Percentiles rank a stretch among this genome's conserved stretches.
Evolutionary conservation across 2,797 vertebrate genomes (phyloP).

Genomic region (Myotis findleyi): DNA sequence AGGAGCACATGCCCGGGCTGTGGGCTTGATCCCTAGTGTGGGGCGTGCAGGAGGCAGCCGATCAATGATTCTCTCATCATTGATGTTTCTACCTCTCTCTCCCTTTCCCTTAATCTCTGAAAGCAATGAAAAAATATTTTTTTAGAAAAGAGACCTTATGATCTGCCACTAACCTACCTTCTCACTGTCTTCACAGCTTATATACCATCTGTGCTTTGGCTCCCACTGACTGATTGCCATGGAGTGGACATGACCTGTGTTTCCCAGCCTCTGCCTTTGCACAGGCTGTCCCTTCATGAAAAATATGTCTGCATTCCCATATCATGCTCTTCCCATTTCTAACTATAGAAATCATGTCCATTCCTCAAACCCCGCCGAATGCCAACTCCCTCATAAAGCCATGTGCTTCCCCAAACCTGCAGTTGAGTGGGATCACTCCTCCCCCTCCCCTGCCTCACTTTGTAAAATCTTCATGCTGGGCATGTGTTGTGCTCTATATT

Average conservation of each 20-base stretch:
- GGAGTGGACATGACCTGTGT: rapidly evolving
- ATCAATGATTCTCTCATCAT: no score
- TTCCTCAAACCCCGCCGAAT: neutral
- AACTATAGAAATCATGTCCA: neutral
- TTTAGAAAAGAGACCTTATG: neutral
- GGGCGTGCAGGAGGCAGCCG: no score
- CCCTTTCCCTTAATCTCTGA: no score
- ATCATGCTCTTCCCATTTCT: neutral
- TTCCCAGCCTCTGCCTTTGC: neutral
- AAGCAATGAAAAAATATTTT: no score
- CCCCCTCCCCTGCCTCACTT: rapidly evolving
- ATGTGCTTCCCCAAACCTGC: neutral
- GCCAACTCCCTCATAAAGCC: neutral
- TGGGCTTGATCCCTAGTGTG: no score
- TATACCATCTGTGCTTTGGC: neutral
- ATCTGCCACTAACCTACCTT: neutral
- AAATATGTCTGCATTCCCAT: neutral
- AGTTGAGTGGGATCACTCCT: rapidly evolving
- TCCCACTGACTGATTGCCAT: neutral
- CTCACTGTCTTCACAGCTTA: neutral
- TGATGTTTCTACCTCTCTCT: no score
- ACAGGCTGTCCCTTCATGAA: neutral
- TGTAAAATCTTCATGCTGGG: neutral
- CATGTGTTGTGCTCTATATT: neutral
- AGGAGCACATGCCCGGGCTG: no score